Conservation (phyloP, 2,113 vertebrate species). For the Mohoua ochrocephala region DNA sequence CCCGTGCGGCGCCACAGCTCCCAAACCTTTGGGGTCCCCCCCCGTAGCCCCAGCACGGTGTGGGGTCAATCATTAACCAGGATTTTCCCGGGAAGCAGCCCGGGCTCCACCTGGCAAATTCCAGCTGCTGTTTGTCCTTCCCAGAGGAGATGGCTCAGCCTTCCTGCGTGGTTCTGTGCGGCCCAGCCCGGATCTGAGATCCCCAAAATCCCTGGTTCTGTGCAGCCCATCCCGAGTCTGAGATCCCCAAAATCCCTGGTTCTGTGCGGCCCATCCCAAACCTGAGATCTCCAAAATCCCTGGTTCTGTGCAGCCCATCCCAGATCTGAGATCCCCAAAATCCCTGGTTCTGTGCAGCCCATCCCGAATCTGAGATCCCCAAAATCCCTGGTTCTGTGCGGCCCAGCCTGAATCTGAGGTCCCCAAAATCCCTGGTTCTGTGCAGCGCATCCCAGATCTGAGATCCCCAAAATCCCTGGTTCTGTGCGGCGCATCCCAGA, state of each 20-base stretch:
- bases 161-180: not conserved
- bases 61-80: not conserved
- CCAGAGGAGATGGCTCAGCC: not conserved
- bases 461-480: too few species aligned
- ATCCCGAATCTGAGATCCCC: not conserved
- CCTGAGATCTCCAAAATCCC: not conserved
- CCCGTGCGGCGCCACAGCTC: accelerated
- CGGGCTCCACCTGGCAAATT: not conserved
- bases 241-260: not conserved
- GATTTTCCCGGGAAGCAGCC: not conserved
- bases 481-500: too few species aligned
- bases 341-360: accelerated
- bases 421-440: accelerated
- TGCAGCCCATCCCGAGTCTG: not conserved
- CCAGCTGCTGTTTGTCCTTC: not conserved
- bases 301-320: accelerated
- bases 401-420: accelerated
- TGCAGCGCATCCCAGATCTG: too few species aligned
- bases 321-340: not conserved
- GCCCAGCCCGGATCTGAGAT: accelerated
- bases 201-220: accelerated
- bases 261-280: accelerated
- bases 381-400: too few species aligned
- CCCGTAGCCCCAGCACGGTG: accelerated
- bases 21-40: not conserved